Conservation (phyloP, 2,113 vertebrate species). For the Neotoma lepida region DNA sequence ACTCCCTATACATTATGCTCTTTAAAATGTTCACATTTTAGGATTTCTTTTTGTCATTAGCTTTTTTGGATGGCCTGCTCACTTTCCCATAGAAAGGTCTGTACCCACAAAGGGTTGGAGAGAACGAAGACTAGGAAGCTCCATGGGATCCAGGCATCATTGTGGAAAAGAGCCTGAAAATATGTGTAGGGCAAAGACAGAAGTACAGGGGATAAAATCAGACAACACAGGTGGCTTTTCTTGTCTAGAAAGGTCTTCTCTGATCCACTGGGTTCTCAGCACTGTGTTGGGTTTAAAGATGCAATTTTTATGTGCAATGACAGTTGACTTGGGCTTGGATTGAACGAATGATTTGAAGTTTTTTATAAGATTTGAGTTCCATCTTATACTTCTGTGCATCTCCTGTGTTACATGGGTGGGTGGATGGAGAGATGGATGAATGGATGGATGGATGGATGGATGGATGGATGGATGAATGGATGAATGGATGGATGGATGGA, state of each 20-base stretch:
- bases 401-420: not conserved
- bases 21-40: conserved; percentile 50
- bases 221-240: not conserved
- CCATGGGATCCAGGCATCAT: not conserved
- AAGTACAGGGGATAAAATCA: conserved; percentile 17
- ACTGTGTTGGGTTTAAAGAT: not conserved
- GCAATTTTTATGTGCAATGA: not conserved
- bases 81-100: conserved; percentile 40
- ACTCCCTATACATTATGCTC: not conserved
- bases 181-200: not conserved
- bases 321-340: conserved; percentile 39
- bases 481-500: not conserved
- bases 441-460: not conserved
- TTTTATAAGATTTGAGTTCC: not conserved
- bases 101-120: conserved; percentile 11
- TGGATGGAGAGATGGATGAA: not conserved
- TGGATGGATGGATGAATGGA: not conserved
- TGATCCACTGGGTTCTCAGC: not conserved
- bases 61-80: not conserved
- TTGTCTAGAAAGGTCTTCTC: conserved; percentile 6
- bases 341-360: conserved; percentile 36
- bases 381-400: not conserved
- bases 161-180: not conserved
- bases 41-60: conserved; percentile 36
- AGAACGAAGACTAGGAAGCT: conserved; percentile 20